Evolutionary conservation across 2,797 vertebrate genomes (phyloP).

Genomic region (Vespertilio murinus): DNA sequence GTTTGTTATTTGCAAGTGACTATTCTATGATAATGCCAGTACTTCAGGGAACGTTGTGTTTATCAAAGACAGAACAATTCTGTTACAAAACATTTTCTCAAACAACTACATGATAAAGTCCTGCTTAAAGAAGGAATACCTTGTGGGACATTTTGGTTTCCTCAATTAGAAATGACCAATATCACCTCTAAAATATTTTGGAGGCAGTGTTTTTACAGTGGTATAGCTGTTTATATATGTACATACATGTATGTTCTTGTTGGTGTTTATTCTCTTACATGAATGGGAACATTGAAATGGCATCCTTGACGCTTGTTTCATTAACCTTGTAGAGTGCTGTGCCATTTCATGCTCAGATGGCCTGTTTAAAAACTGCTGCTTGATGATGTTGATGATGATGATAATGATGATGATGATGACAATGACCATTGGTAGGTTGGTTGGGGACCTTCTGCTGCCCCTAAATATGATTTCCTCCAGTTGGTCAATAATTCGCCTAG

Average conservation of each 20-base stretch:
- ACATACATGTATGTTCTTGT: accelerated
- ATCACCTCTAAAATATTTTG: not conserved
- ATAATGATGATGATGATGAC: conserved; percentile 76
- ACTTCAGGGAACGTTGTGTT: not conserved
- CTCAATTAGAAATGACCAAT: not conserved
- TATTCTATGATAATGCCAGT: not conserved
- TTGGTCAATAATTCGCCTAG: conserved; percentile 67
- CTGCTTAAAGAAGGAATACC: not conserved
- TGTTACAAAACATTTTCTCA: not conserved
- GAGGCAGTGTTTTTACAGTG: not conserved
- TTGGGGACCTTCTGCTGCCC: conserved; percentile 70
- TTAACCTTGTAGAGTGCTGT: conserved; percentile 73
- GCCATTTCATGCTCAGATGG: conserved; percentile 67
- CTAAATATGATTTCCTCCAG: conserved; percentile 70
- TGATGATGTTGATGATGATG: conserved; percentile 67
- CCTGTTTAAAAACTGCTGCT: conserved; percentile 66
- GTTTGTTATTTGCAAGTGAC: conserved; percentile 15
- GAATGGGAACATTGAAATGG: not conserved
- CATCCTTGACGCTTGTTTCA: conserved; percentile 60
- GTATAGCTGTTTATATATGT: not conserved
- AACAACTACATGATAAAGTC: not conserved
- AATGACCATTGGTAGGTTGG: conserved; percentile 68
- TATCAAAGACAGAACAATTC: not conserved
- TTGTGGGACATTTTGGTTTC: not conserved
- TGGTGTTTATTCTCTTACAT: not conserved